Evolutionary conservation across 2,888 invertebrate genomes (phyloP).

Genomic region (Apamea sordens): DNA sequence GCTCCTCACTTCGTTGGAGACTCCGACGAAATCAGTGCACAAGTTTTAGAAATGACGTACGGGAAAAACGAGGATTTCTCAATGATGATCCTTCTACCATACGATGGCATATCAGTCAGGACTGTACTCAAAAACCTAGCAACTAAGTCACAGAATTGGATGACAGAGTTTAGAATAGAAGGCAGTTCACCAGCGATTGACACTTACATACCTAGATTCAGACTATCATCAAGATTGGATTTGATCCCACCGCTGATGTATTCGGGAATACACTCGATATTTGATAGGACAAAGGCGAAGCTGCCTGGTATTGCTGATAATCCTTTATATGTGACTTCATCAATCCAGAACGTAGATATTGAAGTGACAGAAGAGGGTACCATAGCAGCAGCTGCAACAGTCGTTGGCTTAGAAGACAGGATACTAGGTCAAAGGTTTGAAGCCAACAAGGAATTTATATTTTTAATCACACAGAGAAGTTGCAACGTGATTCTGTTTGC

Average conservation of each 20-base stretch:
- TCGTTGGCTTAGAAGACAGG: conserved; percentile 85
- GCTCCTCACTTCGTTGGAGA: conserved; percentile 90
- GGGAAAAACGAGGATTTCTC: conserved; percentile 91
- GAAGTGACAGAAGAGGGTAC: conserved; percentile 94
- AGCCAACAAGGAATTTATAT: conserved; percentile 92
- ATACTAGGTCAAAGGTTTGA: conserved; percentile 89
- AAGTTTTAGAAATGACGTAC: conserved; percentile 93
- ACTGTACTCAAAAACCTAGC: conserved; percentile 88
- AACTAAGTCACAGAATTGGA: conserved; percentile 85
- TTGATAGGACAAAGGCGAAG: conserved; percentile 89
- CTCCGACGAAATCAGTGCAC: conserved; percentile 89
- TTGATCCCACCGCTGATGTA: conserved; percentile 85
- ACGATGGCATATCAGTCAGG: conserved; percentile 87
- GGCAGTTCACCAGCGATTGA: conserved; percentile 88
- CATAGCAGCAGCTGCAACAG: conserved; percentile 91
- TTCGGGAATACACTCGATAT: conserved; percentile 92
- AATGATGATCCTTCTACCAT: conserved; percentile 92
- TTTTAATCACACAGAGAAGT: conserved; percentile 91
- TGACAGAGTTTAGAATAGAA: conserved; percentile 85
- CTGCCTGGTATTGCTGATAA: conserved; percentile 91
- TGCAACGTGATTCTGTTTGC: conserved; percentile 91
- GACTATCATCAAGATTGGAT: conserved; percentile 85
- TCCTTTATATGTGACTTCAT: conserved; percentile 90
- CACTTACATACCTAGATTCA: conserved; percentile 91
- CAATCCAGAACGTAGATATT: conserved; percentile 93